Percentiles rank a stretch among this genome's conserved stretches.
These are phyloP conservation scores for Fregetta grallaria DNA, from an alignment of 2,113 vertebrate species.

Conservation along the genomic window DNA sequence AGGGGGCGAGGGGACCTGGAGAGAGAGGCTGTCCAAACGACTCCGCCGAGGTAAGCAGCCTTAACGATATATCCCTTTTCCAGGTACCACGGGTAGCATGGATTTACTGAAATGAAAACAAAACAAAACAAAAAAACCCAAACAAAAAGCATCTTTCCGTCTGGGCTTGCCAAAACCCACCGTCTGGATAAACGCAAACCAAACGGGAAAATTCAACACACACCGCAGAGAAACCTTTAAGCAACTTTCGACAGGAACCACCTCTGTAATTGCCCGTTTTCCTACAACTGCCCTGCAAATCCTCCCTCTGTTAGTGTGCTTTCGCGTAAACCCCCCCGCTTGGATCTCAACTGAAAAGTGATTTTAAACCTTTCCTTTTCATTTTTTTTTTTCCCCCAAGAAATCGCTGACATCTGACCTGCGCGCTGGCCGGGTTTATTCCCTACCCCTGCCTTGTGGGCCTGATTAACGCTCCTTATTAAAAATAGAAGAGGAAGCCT, in stretches of 20 bases:
- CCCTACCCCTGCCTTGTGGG: background rate
- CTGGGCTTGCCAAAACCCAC: background rate
- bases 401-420: background rate
- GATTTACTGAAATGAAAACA: background rate
- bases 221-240: background rate
- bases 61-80: slow-evolving; percentile 13
- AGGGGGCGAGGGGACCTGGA: slow-evolving; percentile 51
- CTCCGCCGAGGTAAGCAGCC: slow-evolving; percentile 72
- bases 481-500: background rate
- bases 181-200: background rate
- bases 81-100: slow-evolving; percentile 16
- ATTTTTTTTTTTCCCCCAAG: background rate
- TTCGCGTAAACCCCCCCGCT: background rate
- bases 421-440: background rate
- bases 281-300: background rate
- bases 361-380: background rate
- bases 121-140: too few species aligned
- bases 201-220: background rate
- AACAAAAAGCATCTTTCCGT: background rate
- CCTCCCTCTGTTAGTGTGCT: background rate
- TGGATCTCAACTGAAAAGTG: background rate
- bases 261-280: background rate
- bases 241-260: slow-evolving; percentile 62
- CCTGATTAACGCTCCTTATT: background rate
- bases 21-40: slow-evolving; percentile 55